Base-by-base conservation (phyloP, 1,140 invertebrate species). In the Lasioglossum baleicum region DNA sequence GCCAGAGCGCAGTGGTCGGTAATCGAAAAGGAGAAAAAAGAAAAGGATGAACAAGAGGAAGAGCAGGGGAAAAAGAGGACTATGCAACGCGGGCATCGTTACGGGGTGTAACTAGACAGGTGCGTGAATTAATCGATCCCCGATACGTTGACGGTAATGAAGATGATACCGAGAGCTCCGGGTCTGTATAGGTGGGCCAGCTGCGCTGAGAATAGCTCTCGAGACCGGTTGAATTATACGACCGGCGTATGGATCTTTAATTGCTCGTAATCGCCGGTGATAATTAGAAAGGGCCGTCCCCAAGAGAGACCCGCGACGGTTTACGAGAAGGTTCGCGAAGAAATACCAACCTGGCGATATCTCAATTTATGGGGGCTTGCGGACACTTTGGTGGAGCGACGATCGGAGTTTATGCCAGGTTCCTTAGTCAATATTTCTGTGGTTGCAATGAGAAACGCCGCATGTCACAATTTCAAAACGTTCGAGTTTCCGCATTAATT, bases 191-290 rank as follows among this genome's bases (percentile, higher is more conserved):
- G 35, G 0, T 17, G 48, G 22, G 7, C 68, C 69, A 78, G 75
- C 60, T 72, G 68, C 10, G 15, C 5, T n/a, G 48, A 53, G 64
- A 72, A 64, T 42, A 31, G 20, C 44, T 20, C 51, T 20, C 61
- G 42, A 20, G 58, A 67, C 64, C 60, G 26, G 26, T 64, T 35
- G 65, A 26, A 26, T 26, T 58, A 58, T 58, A 58, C 22, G 22
- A 56, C n/a, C 51, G 4, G 44, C 56, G 26, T 35, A 1, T 31
- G n/a, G 48, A 78, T 71, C 60, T 53, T 60, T 71, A 63, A 70
- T 64, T 71, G 75, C 56, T 44, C 68, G 31, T 71, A 71, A 77
- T 70, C 75, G 67, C 17, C 2, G 26, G 8, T 20, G 60, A 69
- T 78, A 64, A 78, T 78, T 78, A 48, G 67, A 6, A 48, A 20